These are phyloP conservation scores for Mustela lutreola DNA, from an alignment of 2,113 vertebrate genomes.

Conservation along the genomic window DNA sequence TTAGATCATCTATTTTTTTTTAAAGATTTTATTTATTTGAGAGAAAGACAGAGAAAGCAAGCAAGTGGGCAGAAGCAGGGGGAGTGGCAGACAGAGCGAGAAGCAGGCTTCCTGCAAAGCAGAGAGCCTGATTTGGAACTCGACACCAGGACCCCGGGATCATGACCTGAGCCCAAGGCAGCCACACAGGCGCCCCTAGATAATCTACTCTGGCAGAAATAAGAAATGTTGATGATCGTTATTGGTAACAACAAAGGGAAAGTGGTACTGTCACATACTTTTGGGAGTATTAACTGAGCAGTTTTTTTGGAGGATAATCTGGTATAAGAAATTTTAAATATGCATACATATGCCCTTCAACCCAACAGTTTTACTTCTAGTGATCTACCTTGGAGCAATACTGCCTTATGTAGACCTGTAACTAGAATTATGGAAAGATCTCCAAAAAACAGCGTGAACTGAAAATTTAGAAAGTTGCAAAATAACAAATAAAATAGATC, in stretches of 20 bases:
- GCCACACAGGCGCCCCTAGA: neutral
- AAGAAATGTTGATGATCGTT: neutral
- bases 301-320: neutral
- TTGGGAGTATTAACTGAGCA: neutral
- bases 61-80: too few species aligned
- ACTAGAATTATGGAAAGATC: neutral
- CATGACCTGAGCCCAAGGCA: too few species aligned
- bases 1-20: neutral
- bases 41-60: too few species aligned
- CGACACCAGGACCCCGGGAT: too few species aligned
- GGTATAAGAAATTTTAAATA: constrained; percentile 22
- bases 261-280: neutral
- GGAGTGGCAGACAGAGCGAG: too few species aligned
- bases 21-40: too few species aligned
- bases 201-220: neutral
- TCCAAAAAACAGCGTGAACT: neutral
- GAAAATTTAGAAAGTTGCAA: neutral
- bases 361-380: neutral
- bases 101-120: too few species aligned
- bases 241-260: neutral
- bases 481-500: neutral
- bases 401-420: neutral
- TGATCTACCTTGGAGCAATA: neutral
- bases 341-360: neutral
- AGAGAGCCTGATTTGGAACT: too few species aligned